A percentile compares a stretch with the other conserved stretches of the same genome.
Evolutionary conservation across 2,888 invertebrate species (phyloP).

Genomic region (Erpobdella octoculata): DNA sequence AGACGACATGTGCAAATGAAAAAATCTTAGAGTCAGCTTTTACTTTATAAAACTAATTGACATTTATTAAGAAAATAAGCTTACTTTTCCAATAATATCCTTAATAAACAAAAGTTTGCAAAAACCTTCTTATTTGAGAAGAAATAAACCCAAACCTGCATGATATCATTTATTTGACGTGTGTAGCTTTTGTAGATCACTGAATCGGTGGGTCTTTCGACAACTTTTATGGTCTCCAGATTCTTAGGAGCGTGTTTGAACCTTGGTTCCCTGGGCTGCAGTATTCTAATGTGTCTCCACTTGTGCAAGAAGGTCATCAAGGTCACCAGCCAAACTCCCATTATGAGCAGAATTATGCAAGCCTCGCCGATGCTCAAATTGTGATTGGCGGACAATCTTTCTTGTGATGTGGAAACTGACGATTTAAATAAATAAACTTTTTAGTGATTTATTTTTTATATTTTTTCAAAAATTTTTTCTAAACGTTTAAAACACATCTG

Average conservation of each 20-base stretch:
- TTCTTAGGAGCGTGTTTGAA: conserved; percentile 47
- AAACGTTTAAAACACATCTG: too few relatives aligned
- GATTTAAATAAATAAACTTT: too few relatives aligned
- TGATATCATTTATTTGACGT: conserved; percentile 30
- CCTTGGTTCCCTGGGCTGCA: conserved; percentile 46
- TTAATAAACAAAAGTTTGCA: neutral
- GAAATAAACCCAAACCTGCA: conserved; percentile 27
- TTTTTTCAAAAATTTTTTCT: too few relatives aligned
- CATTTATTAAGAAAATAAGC: neutral
- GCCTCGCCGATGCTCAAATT: conserved; percentile 15
- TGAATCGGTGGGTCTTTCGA: conserved; percentile 48
- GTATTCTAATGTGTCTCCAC: conserved; percentile 48
- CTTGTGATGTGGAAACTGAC: too few relatives aligned
- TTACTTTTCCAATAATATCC: neutral
- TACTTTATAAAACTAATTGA: too few relatives aligned
- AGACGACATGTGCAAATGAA: too few relatives aligned
- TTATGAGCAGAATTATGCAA: conserved; percentile 29
- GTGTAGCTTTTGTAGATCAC: conserved; percentile 49
- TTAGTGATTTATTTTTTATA: too few relatives aligned
- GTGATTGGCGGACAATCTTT: too few relatives aligned
- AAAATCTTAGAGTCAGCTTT: too few relatives aligned
- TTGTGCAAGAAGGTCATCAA: conserved; percentile 46
- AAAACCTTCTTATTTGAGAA: neutral
- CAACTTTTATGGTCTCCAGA: conserved; percentile 45
- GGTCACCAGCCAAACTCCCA: conserved; percentile 44